Conservation (phyloP, 2,797 vertebrate species). For the Lagodon rhomboides region DNA sequence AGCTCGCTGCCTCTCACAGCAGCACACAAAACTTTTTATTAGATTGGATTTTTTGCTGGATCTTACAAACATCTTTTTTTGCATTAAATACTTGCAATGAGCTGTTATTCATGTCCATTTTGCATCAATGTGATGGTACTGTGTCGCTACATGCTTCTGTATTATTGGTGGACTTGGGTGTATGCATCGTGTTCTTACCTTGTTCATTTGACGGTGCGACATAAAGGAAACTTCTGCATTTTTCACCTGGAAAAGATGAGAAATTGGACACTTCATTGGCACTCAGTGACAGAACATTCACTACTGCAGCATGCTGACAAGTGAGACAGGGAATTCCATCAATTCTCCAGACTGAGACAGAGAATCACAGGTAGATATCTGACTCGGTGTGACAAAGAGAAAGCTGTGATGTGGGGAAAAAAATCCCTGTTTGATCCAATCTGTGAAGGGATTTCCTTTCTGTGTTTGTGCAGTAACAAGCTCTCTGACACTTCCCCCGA, state of each 20-base stretch:
- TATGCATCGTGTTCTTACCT: constrained; percentile 81
- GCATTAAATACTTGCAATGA: not conserved
- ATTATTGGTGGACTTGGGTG: not conserved
- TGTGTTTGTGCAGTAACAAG: constrained; percentile 19
- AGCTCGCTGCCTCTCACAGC: not conserved
- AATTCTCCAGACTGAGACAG: not conserved
- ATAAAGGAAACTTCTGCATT: constrained; percentile 91
- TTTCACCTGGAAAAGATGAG: constrained; percentile 86
- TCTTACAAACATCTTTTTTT: not conserved
- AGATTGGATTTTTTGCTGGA: not conserved
- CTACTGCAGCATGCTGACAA: constrained; percentile 7
- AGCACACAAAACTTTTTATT: not conserved
- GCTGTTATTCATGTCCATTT: not conserved
- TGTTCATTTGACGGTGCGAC: constrained; percentile 89
- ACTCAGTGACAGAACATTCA: not conserved
- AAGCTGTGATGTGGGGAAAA: constrained; percentile 17
- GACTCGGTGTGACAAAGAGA: not conserved
- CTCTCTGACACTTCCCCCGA: not conserved
- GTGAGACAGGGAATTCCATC: not conserved
- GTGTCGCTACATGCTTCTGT: not conserved
- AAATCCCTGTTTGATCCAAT: constrained; percentile 23
- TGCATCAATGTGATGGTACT: too few species aligned
- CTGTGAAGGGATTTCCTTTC: constrained; percentile 30
- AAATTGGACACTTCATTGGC: constrained; percentile 35
- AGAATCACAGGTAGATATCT: not conserved